Conservation (phyloP, 2,888 invertebrate species). For the Cataglyphis albicans region DNA sequence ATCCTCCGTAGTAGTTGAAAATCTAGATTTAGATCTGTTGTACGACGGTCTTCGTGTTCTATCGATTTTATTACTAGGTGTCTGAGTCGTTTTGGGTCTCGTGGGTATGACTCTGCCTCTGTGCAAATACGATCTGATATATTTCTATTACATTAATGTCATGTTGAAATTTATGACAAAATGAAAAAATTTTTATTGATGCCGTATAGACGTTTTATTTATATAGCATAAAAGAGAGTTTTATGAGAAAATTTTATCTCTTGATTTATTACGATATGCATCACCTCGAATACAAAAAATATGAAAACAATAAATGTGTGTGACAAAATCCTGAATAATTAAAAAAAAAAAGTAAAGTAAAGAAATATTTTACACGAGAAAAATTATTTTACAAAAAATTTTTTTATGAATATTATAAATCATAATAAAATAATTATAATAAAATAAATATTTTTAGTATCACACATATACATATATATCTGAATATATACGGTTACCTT, state of each 20-base stretch:
- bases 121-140: background rate
- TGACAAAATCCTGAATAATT: background rate
- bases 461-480: background rate
- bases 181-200: background rate
- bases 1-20: conserved; percentile 82
- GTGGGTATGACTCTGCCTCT: conserved; percentile 65
- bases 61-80: conserved; percentile 75
- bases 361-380: background rate
- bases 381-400: background rate
- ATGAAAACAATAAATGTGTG: background rate
- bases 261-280: background rate
- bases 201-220: background rate
- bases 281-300: background rate
- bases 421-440: conserved; percentile 12
- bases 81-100: conserved; percentile 76
- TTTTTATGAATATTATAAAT: background rate
- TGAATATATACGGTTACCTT: conserved; percentile 75
- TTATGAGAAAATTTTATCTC: background rate
- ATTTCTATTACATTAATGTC: conserved; percentile 14
- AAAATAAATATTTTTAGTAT: background rate
- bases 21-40: conserved; percentile 80
- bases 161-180: background rate
- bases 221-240: background rate
- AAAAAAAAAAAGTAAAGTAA: background rate
- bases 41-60: conserved; percentile 79